These are phyloP conservation scores for Catharus ustulatus DNA, from an alignment of 2,797 vertebrate genomes.

Conservation along the genomic window DNA sequence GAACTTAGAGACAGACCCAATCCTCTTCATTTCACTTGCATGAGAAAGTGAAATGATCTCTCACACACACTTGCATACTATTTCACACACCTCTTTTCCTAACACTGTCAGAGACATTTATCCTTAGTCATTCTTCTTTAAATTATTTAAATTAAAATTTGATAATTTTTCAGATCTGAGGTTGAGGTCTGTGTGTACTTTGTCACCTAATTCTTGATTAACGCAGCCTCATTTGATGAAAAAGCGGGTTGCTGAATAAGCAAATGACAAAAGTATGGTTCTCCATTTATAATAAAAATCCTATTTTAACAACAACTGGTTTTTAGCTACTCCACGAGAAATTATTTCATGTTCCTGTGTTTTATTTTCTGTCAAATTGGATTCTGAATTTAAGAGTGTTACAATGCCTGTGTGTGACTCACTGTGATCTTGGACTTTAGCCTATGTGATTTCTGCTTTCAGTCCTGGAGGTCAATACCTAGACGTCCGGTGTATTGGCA, in stretches of 20 bases:
- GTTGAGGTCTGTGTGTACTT: accelerated
- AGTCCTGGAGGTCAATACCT: background rate
- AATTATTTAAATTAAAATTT: background rate
- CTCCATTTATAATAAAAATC: background rate
- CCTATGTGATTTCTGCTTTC: background rate
- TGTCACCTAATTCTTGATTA: background rate
- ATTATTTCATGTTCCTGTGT: background rate
- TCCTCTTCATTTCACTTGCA: background rate
- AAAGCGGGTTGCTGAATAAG: background rate
- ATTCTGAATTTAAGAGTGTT: background rate
- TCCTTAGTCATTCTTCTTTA: background rate
- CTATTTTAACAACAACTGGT: background rate
- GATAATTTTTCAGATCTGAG: background rate
- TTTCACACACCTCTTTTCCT: background rate
- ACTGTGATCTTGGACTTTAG: background rate
- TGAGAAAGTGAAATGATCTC: background rate
- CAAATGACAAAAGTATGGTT: accelerated
- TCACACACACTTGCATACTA: background rate
- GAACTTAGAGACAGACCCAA: background rate
- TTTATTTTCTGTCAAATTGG: background rate
- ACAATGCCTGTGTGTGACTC: background rate
- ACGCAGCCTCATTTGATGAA: background rate
- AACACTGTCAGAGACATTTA: background rate
- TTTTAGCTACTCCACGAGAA: background rate
- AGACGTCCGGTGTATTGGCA: background rate